Evolutionary conservation across 2,797 vertebrate species (phyloP), one percentile per base, ranked within the genome.

Genomic region (Gastrophryne carolinensis): DNA sequence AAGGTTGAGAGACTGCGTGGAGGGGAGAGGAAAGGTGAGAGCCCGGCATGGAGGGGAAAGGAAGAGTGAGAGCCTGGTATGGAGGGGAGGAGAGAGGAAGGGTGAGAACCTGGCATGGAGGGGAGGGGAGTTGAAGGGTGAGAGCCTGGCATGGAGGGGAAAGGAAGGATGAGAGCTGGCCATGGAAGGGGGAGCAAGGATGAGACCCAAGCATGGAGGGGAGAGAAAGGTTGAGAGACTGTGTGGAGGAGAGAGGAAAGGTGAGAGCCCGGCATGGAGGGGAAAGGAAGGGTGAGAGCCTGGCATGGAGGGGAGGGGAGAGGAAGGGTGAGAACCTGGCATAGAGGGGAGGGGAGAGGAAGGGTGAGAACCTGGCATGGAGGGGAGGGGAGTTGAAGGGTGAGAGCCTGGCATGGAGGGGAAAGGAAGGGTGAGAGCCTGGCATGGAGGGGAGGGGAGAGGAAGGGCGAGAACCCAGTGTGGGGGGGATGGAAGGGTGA

Each of bases 201-300:
- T n/a, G n/a, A n/a, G n/a, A n/a, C n/a, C n/a, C n/a, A n/a, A n/a
- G 80, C 98, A 99, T 97, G 99, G 80, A 0, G 53, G 79, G 50
- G 32, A 62, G 3, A 83, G 23, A 78, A 64, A 13, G 1, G 11
- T 21, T 78, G 29, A 72, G 49, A 30, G 26, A 2, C 11, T 27
- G 30, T 9, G 7, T 6, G 9, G 41, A 17, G 2, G 21, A 8
- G 10, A 13, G 23, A 17, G 17, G n/a, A n/a, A n/a, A n/a, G n/a
- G n/a, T n/a, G n/a, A n/a, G n/a, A n/a, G n/a, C n/a, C n/a, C n/a
- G n/a, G 80, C 98, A 99, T 97, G 99, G 80, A 0, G 53, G 79
- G 50, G 32, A 62, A 3, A 83, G 23, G 78, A 64, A 13, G 1
- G 11, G 29, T 78, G 29, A 72, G 49, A 30, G 26, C 2, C 11